These are phyloP conservation scores for Pterophyllum scalare DNA, from an alignment of 2,113 vertebrate species.

Conservation along the genomic window DNA sequence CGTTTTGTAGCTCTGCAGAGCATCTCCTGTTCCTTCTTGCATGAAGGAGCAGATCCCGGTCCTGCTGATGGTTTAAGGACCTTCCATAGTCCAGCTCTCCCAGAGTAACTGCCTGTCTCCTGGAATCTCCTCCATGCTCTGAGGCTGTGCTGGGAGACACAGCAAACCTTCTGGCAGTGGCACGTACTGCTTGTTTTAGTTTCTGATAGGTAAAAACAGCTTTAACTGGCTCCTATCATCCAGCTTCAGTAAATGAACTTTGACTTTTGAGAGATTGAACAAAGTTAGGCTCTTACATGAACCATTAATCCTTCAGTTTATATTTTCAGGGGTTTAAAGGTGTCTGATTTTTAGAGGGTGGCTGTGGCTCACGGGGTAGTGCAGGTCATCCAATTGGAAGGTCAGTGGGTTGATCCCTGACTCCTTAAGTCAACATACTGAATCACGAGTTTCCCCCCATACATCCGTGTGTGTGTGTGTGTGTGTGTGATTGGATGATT, in stretches of 20 bases:
- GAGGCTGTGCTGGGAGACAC: too few relatives aligned
- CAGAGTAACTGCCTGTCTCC: too few relatives aligned
- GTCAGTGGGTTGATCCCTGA: background rate
- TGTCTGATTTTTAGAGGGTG: background rate
- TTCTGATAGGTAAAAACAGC: background rate
- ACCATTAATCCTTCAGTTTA: background rate
- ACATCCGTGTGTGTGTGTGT: background rate
- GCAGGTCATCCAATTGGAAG: background rate
- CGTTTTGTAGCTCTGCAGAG: too few relatives aligned
- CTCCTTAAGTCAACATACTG: background rate
- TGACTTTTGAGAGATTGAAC: too few relatives aligned
- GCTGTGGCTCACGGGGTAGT: background rate
- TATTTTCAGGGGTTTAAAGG: background rate
- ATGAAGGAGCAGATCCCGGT: too few relatives aligned
- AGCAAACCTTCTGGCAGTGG: too few relatives aligned
- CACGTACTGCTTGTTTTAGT: background rate
- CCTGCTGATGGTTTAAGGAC: too few relatives aligned
- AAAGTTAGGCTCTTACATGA: background rate
- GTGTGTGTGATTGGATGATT: background rate
- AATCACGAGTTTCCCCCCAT: background rate
- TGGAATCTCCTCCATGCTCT: too few relatives aligned
- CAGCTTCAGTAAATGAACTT: background rate
- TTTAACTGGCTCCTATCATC: background rate
- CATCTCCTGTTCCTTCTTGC: too few relatives aligned
- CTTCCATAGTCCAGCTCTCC: too few relatives aligned